These are phyloP conservation scores for Phymanthus crucifer DNA, from an alignment of 92 coral and sea anemone genomes.

Conservation along the genomic window DNA sequence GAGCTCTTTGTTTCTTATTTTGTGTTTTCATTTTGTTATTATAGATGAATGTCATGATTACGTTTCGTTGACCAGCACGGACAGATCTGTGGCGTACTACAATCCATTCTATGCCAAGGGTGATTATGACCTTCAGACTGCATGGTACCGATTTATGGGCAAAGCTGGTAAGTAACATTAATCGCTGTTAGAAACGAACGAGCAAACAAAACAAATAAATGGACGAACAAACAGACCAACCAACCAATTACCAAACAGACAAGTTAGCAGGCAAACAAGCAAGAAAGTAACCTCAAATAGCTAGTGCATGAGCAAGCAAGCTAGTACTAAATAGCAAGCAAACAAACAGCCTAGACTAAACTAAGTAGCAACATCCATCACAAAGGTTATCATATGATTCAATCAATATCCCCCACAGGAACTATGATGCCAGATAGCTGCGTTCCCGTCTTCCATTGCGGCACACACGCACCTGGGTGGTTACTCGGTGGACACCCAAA, in stretches of 20 bases:
- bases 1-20: neutral
- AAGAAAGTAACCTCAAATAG: no score
- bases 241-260: no score
- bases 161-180: slow-evolving; percentile 35
- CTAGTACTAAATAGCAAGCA: no score
- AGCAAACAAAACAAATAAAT: neutral
- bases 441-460: slow-evolving; percentile 43
- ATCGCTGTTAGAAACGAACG: neutral
- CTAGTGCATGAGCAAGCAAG: no score
- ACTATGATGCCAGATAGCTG: slow-evolving; percentile 38
- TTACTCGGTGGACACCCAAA: slow-evolving; percentile 40
- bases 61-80: neutral
- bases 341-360: no score
- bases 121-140: slow-evolving; percentile 38
- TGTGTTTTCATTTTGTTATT: neutral
- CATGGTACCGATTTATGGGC: slow-evolving; percentile 51
- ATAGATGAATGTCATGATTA: neutral
- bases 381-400: no score
- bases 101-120: slow-evolving; percentile 32
- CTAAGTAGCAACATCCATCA: no score
- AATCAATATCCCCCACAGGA: neutral
- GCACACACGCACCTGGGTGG: slow-evolving; percentile 56
- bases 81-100: slow-evolving; percentile 44
- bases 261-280: no score
- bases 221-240: no score